A percentile compares a stretch with the other conserved stretches of the same genome.
phyloP scores from a whole-genome alignment of 2,888 invertebrate species.

The Periphyllus acericola region DNA sequence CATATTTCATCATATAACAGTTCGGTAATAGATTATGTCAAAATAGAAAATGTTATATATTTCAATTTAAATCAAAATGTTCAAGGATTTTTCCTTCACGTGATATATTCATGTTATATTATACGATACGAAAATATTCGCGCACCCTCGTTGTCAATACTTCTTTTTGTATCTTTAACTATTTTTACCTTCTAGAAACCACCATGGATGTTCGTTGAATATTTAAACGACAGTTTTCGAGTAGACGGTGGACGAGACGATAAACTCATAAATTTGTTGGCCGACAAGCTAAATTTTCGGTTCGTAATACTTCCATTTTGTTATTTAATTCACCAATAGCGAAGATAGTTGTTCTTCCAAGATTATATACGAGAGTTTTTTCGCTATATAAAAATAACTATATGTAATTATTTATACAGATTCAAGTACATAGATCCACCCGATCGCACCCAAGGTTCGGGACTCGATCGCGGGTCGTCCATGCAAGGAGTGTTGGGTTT shows the following conservation, averaged over 20 bases:
- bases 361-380: background rate
- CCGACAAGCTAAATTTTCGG: constrained; percentile 77
- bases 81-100: too few relatives aligned
- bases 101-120: too few relatives aligned
- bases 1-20: too few relatives aligned
- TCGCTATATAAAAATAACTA: background rate
- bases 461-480: constrained; percentile 72
- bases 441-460: constrained; percentile 77
- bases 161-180: background rate
- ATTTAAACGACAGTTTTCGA: constrained; percentile 70
- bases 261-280: constrained; percentile 74
- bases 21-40: too few relatives aligned
- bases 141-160: too few relatives aligned
- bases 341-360: background rate
- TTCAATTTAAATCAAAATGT: too few relatives aligned
- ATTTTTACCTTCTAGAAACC: constrained; percentile 70
- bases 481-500: constrained; percentile 79
- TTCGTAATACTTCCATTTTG: constrained; percentile 64
- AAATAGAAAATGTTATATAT: too few relatives aligned
- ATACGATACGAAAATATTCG: too few relatives aligned
- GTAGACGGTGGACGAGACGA: constrained; percentile 80
- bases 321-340: background rate
- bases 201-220: constrained; percentile 81
- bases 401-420: constrained; percentile 67
- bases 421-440: constrained; percentile 79